A percentile compares a stretch with the other conserved stretches of the same genome.
These are phyloP conservation scores for Amblyjoppa fuscipennis DNA, from an alignment of 2,888 invertebrate species.

Conservation along the genomic window DNA sequence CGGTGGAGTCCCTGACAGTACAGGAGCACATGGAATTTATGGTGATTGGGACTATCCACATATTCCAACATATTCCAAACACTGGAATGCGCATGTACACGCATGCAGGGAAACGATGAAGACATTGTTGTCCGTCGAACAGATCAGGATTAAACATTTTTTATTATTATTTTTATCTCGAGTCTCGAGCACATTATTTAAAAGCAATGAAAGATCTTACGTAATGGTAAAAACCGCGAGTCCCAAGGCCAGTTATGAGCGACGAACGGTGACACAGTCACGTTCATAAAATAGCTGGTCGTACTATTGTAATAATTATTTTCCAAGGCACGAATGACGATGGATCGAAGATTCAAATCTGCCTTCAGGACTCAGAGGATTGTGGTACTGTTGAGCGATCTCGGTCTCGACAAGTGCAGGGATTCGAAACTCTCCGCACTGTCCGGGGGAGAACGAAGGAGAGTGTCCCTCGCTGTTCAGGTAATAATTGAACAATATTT, in stretches of 20 bases:
- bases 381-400: constrained; percentile 87
- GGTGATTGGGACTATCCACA: constrained; percentile 86
- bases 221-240: not conserved
- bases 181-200: not conserved
- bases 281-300: not conserved
- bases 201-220: not conserved
- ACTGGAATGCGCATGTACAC: not conserved
- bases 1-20: constrained; percentile 92
- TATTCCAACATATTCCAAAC: not conserved
- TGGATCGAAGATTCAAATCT: constrained; percentile 87
- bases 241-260: not conserved
- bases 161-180: not conserved
- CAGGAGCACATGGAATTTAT: constrained; percentile 94
- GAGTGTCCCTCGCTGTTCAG: constrained; percentile 95
- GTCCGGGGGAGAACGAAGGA: constrained; percentile 96
- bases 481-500: constrained; percentile 82
- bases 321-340: constrained; percentile 90
- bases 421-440: constrained; percentile 91
- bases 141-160: not conserved
- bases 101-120: not conserved
- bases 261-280: not conserved
- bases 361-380: constrained; percentile 84
- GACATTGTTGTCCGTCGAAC: not conserved
- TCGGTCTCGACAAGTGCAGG: constrained; percentile 91
- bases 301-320: not conserved